phyloP scores from a whole-genome alignment of 2,797 vertebrate genomes.

The Macrochelys suwanniensis region DNA sequence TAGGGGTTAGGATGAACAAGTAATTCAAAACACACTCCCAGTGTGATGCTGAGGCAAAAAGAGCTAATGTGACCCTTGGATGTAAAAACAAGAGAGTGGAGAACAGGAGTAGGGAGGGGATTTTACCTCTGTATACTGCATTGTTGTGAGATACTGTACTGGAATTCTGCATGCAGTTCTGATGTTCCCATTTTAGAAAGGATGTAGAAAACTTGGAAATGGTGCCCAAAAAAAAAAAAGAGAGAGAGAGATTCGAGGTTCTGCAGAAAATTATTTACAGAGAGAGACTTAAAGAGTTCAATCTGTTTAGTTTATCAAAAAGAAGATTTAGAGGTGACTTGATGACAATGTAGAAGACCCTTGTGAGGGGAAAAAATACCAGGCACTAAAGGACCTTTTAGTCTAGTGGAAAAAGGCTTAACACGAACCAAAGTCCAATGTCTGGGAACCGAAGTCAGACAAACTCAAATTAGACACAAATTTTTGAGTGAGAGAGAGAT shows the following conservation, averaged over 20 bases:
- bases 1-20: neutral
- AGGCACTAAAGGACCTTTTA: neutral
- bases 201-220: neutral
- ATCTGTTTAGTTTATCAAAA: neutral
- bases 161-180: neutral
- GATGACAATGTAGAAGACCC: neutral
- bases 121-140: neutral
- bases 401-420: rapidly evolving
- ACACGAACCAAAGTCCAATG: neutral
- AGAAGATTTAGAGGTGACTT: slow-evolving; percentile 2
- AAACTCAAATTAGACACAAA: neutral
- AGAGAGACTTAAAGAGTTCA: neutral
- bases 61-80: neutral
- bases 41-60: neutral
- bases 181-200: neutral
- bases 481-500: neutral
- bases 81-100: neutral
- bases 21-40: neutral
- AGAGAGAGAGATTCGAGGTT: neutral
- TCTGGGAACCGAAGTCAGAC: neutral
- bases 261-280: neutral
- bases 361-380: neutral
- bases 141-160: neutral
- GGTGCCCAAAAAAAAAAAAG: neutral
- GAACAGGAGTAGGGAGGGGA: neutral